Evolutionary conservation across 1,140 invertebrate genomes (phyloP).

Genomic region (Drosophila nikananu): DNA sequence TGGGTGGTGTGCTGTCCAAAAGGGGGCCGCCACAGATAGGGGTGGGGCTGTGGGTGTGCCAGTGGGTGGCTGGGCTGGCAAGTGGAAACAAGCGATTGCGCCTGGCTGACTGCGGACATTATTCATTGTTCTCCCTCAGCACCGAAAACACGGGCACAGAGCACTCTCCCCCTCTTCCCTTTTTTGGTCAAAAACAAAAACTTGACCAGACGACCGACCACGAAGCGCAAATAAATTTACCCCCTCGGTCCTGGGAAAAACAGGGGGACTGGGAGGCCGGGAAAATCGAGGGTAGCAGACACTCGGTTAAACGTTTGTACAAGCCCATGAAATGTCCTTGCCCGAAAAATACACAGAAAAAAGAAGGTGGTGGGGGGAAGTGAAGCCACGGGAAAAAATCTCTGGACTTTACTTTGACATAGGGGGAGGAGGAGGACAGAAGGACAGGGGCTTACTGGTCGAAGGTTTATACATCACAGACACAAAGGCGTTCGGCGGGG

Average conservation of each 20-base stretch:
- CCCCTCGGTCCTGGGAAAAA: constrained; percentile 1
- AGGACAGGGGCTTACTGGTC: constrained; percentile 12
- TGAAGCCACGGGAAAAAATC: constrained; percentile 30
- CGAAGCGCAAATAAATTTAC: constrained; percentile 80
- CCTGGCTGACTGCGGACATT: constrained; percentile 67
- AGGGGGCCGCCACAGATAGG: neutral
- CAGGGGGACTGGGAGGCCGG: neutral
- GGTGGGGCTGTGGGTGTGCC: neutral
- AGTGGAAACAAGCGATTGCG: constrained; percentile 74
- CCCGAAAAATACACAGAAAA: constrained; percentile 35
- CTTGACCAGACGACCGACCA: constrained; percentile 78
- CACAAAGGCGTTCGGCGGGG: constrained; percentile 8
- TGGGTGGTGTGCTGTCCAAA: neutral
- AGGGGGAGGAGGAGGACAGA: neutral
- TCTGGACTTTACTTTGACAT: constrained; percentile 43
- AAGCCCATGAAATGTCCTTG: constrained; percentile 81
- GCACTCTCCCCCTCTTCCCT: neutral
- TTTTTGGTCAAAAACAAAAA: constrained; percentile 55
- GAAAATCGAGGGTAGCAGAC: constrained; percentile 40
- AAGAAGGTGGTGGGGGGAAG: neutral
- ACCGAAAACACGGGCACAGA: neutral
- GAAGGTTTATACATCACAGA: constrained; percentile 8
- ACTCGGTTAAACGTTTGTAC: constrained; percentile 82
- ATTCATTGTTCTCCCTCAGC: constrained; percentile 68
- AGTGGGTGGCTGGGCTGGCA: constrained; percentile 35